Evolutionary conservation across 2,888 invertebrate genomes (phyloP).

Genomic region (Synanthedon tipuliformis): DNA sequence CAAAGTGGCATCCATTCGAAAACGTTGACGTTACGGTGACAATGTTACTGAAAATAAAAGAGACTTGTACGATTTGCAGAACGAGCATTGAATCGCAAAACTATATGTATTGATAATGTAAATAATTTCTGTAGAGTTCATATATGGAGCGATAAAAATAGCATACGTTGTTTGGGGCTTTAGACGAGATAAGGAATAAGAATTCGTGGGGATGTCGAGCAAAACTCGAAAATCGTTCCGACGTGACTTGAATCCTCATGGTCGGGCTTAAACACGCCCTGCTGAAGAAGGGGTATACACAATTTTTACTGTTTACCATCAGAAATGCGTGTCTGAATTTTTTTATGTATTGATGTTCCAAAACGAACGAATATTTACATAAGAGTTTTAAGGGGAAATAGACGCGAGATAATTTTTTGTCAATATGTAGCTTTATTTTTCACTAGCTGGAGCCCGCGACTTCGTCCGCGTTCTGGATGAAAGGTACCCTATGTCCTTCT

Average conservation of each 20-base stretch:
- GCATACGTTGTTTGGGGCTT: slow-evolving; percentile 22
- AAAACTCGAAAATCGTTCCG: slow-evolving; percentile 43
- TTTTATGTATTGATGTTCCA: neutral
- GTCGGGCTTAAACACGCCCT: slow-evolving; percentile 4
- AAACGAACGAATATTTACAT: too few relatives aligned
- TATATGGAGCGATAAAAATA: slow-evolving; percentile 11
- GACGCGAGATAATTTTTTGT: too few relatives aligned
- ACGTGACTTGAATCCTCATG: slow-evolving; percentile 35
- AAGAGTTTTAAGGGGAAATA: too few relatives aligned
- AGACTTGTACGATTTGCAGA: too few relatives aligned
- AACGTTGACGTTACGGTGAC: too few relatives aligned
- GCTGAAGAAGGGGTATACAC: slow-evolving; percentile 1
- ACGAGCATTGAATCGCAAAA: too few relatives aligned
- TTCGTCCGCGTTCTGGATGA: too few relatives aligned
- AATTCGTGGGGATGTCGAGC: slow-evolving; percentile 29
- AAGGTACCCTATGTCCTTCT: too few relatives aligned
- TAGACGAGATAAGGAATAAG: slow-evolving; percentile 21
- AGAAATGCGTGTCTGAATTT: slow-evolving; percentile 6
- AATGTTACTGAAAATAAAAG: too few relatives aligned
- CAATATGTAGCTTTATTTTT: too few relatives aligned
- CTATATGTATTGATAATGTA: neutral
- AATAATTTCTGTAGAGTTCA: neutral
- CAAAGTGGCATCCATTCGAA: too few relatives aligned
- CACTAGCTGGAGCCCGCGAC: too few relatives aligned
- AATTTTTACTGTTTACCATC: slow-evolving; percentile 4